These are phyloP conservation scores for Mirounga angustirostris DNA, from an alignment of 2,113 vertebrate genomes.

Conservation along the genomic window DNA sequence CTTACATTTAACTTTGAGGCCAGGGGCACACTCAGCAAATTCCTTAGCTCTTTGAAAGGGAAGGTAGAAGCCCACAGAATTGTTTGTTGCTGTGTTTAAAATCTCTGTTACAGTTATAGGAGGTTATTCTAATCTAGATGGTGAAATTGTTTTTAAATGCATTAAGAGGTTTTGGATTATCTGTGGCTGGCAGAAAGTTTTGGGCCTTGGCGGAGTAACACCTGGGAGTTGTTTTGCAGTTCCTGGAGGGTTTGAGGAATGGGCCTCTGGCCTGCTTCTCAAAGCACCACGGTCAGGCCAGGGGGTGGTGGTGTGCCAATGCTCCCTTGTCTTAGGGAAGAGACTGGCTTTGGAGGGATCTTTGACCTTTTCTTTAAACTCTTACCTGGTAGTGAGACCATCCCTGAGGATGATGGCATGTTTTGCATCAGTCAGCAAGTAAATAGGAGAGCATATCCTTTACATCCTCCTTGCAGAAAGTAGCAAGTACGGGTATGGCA, in stretches of 20 bases:
- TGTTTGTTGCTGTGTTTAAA: conserved; percentile 54
- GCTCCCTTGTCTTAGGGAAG: not conserved
- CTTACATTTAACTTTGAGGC: conserved; percentile 20
- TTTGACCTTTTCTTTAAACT: not conserved
- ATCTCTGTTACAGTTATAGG: not conserved
- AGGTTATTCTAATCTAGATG: not conserved
- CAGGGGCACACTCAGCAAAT: not conserved
- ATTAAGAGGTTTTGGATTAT: not conserved
- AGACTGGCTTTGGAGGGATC: not conserved
- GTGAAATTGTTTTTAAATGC: conserved; percentile 2
- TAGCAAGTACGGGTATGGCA: not conserved
- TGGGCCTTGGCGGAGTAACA: not conserved
- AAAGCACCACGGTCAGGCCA: too few species aligned
- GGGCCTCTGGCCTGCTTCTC: not conserved
- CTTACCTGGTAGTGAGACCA: not conserved
- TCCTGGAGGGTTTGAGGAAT: not conserved
- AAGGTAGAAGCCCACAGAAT: conserved; percentile 19
- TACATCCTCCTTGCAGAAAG: not conserved
- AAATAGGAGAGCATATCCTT: not conserved
- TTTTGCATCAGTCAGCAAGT: not conserved
- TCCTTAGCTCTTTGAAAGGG: conserved; percentile 61
- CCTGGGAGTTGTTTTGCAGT: not conserved
- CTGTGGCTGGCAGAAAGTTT: not conserved
- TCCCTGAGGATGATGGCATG: not conserved
- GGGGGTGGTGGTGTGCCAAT: too few species aligned